These are phyloP conservation scores for Melanotaenia trifasciata DNA, from an alignment of 2,797 vertebrate species.

Conservation along the genomic window DNA sequence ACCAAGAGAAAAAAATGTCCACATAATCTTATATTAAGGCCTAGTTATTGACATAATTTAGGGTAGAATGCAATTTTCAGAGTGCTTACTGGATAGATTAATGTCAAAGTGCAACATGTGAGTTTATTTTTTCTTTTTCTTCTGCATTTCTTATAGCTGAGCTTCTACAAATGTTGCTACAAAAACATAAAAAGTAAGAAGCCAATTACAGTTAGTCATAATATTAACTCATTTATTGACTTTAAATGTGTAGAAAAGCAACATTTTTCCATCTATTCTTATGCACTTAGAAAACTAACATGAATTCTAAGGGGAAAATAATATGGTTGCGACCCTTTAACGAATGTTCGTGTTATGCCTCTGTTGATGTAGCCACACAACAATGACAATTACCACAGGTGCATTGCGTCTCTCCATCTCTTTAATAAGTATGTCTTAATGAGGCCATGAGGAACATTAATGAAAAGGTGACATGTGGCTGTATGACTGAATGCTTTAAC, in stretches of 20 bases:
- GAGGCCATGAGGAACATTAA: background rate
- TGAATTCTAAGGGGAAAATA: background rate
- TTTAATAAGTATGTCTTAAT: background rate
- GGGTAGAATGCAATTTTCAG: background rate
- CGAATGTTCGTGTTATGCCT: background rate
- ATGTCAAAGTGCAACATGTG: background rate
- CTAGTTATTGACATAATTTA: background rate
- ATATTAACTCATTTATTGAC: background rate
- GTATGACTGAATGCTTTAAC: background rate
- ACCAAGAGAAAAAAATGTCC: background rate
- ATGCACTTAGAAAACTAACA: background rate
- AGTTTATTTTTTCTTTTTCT: background rate
- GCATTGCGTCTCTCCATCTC: background rate
- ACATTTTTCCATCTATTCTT: background rate
- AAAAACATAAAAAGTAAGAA: background rate
- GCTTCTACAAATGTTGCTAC: background rate
- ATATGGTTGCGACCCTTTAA: background rate
- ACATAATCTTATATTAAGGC: background rate
- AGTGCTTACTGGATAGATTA: background rate
- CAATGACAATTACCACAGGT: background rate
- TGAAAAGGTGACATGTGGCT: background rate
- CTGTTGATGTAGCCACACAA: background rate
- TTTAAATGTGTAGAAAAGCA: background rate
- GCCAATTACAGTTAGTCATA: background rate
- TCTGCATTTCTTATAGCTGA: background rate